Evolutionary conservation across 2,797 vertebrate genomes (phyloP).

Genomic region (Lepilemur ruficaudatus): DNA sequence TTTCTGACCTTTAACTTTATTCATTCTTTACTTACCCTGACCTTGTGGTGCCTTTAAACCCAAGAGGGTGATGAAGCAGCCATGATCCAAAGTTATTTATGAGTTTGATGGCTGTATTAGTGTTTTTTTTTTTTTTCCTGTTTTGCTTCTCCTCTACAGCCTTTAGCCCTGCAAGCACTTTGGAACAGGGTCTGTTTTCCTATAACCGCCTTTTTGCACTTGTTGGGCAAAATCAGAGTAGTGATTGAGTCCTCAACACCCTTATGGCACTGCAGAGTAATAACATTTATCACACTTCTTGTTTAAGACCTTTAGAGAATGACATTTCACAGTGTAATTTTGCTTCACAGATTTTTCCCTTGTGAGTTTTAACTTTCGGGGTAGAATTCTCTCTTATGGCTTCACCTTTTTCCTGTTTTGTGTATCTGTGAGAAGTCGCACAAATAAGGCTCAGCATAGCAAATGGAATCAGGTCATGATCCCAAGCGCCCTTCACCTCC

Average conservation of each 20-base stretch:
- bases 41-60: not conserved
- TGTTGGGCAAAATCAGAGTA: slow-evolving; percentile 53
- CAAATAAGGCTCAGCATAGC: slow-evolving; percentile 48
- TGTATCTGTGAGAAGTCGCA: slow-evolving; percentile 57
- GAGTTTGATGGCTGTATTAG: not conserved
- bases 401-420: slow-evolving; percentile 66
- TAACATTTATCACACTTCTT: slow-evolving; percentile 74
- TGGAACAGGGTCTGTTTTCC: slow-evolving; percentile 44
- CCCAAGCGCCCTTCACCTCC: slow-evolving; percentile 45
- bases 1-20: slow-evolving; percentile 39
- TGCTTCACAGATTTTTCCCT: slow-evolving; percentile 65
- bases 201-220: slow-evolving; percentile 53
- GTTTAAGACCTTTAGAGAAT: slow-evolving; percentile 72
- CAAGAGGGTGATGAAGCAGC: not conserved
- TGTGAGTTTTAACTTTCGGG: slow-evolving; percentile 75
- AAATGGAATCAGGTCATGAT: slow-evolving; percentile 56
- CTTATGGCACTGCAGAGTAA: slow-evolving; percentile 53
- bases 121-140: slow-evolving; percentile 15
- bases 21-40: slow-evolving; percentile 35
- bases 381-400: slow-evolving; percentile 54
- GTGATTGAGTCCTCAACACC: slow-evolving; percentile 58
- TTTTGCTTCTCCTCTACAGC: slow-evolving; percentile 10
- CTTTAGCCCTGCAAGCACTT: slow-evolving; percentile 52
- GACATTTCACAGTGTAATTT: slow-evolving; percentile 76
- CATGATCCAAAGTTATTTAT: slow-evolving; percentile 22